Base-by-base conservation (phyloP, 2,797 vertebrate genomes). In the Pelochelys cantorii region DNA sequence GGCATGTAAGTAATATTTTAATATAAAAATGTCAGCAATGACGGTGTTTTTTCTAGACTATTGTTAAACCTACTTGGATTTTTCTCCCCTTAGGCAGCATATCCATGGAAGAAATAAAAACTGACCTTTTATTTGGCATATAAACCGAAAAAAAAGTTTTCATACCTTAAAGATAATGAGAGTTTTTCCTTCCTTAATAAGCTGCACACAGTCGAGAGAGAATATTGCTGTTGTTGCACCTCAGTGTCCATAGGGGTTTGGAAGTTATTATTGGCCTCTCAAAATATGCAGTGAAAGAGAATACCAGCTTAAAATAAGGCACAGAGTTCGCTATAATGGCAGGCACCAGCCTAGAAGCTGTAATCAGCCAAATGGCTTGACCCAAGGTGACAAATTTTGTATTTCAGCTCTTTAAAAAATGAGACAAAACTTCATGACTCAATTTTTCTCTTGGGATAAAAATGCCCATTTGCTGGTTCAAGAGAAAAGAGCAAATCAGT, bases 11-110 rank as follows among this genome's bases (percentile, higher is more conserved):
- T 78, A 85, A 62, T 83, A 62, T 83, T 85, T 96, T 90, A 84
- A 89, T 84, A 85, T 7, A 88, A 83, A 14, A 9, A 88, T 88
- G 83, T 59, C 90, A 93, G 86, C 85, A 93, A 52, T 2, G 55
- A 90, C 86, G 94, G 83, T 92, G 68, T 90, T 77, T 94, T 88
- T 94, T 96, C 62, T 84, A 97, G 87, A 87, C 86, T 92, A 90
- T 90, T 91, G 89, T 94, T 60, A 65, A 65, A 81, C 94, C 93
- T 96, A 93, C 90, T 90, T 84, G 62, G 92, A 59, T 31, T 94
- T 87, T 84, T 81, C 31, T 1, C 56, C 79, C 90, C 84, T 85
- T 62, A 90, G 90, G 79, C 0, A 14, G 92, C 93, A 84, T 6
- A 93, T 57, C 89, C 89, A 77, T 2, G 86, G 91, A 90, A 90